Conservation (phyloP, 2,113 vertebrate species). For the Myrmophylax atrothorax region DNA sequence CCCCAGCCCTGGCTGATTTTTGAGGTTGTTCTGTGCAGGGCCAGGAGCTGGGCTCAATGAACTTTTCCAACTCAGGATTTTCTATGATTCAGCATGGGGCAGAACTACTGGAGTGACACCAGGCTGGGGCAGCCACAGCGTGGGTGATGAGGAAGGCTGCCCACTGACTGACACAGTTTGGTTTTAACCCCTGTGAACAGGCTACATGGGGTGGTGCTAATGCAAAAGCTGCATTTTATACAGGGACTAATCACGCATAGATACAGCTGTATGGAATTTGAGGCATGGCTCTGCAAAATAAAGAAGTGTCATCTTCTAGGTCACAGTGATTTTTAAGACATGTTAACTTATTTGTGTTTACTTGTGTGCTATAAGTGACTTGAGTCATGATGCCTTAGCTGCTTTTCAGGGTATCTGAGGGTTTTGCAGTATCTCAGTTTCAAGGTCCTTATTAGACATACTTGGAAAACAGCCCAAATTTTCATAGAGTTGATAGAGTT, state of each 20-base stretch:
- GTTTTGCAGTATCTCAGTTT: neutral
- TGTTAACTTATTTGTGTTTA: neutral
- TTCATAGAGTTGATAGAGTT: neutral
- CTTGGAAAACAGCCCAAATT: neutral
- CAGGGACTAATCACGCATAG: neutral
- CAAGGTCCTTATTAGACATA: neutral
- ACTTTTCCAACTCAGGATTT: neutral
- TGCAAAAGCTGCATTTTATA: neutral
- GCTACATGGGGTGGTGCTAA: neutral
- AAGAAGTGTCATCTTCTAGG: neutral
- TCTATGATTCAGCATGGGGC: neutral
- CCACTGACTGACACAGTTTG: rapidly evolving
- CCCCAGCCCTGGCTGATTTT: neutral
- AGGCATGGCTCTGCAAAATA: rapidly evolving
- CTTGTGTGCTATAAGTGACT: neutral
- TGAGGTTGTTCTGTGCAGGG: neutral
- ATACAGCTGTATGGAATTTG: neutral
- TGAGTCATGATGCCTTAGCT: neutral
- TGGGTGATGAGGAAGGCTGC: neutral
- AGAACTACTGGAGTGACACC: neutral
- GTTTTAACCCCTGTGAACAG: neutral
- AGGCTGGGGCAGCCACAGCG: neutral
- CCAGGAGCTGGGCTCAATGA: neutral
- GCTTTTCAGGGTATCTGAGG: neutral
- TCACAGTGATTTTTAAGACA: neutral